These are phyloP conservation scores for Oasisia sp. DNA, from an alignment of 2,888 invertebrate species.

Conservation along the genomic window DNA sequence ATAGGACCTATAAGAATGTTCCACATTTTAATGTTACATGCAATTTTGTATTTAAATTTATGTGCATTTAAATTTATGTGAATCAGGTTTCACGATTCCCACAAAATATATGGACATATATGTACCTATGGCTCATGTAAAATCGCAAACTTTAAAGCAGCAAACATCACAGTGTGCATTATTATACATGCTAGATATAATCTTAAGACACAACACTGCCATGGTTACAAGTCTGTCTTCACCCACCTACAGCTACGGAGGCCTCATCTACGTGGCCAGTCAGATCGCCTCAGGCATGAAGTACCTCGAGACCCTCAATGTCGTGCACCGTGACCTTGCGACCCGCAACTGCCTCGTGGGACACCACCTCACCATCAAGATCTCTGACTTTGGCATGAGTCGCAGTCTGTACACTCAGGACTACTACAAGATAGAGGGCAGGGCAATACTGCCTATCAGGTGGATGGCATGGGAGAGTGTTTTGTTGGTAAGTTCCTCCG, in stretches of 20 bases:
- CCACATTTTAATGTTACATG: too few relatives aligned
- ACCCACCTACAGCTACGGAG: constrained; percentile 75
- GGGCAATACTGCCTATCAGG: constrained; percentile 85
- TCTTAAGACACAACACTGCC: neutral
- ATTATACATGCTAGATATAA: too few relatives aligned
- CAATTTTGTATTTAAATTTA: too few relatives aligned
- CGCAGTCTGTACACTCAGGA: neutral
- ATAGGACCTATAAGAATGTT: too few relatives aligned
- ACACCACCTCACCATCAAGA: neutral
- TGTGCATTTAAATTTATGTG: too few relatives aligned
- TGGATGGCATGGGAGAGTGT: constrained; percentile 87
- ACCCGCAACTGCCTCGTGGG: constrained; percentile 84
- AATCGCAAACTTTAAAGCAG: too few relatives aligned
- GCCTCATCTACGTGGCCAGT: constrained; percentile 82
- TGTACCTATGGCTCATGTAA: too few relatives aligned
- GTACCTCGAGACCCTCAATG: constrained; percentile 87
- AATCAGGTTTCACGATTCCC: too few relatives aligned
- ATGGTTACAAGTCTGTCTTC: neutral
- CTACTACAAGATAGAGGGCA: constrained; percentile 63
- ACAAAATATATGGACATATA: too few relatives aligned
- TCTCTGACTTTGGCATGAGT: neutral
- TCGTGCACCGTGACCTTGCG: constrained; percentile 89
- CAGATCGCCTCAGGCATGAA: constrained; percentile 92
- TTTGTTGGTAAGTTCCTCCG: neutral
- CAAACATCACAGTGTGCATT: too few relatives aligned